Conservation (phyloP, 2,888 invertebrate genomes). For the Ectobius pallidus region DNA sequence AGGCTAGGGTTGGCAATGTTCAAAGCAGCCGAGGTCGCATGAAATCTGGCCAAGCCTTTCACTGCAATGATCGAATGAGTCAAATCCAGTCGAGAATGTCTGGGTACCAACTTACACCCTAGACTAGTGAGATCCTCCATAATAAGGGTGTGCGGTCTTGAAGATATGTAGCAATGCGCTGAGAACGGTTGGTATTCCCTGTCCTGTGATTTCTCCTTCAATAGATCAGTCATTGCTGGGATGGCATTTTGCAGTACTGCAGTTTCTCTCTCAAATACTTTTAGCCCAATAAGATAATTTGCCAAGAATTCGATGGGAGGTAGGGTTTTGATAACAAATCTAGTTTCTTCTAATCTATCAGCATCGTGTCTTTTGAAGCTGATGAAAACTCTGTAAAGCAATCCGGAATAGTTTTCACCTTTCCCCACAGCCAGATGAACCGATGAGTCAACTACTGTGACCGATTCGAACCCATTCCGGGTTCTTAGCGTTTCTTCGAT, state of each 20-base stretch:
- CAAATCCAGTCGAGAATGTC: slow-evolving; percentile 32
- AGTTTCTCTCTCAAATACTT: slow-evolving; percentile 33
- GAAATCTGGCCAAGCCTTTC: slow-evolving; percentile 33
- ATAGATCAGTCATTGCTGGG: slow-evolving; percentile 11
- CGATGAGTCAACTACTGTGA: neutral
- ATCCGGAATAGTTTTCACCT: slow-evolving; percentile 41
- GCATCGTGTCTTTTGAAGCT: neutral
- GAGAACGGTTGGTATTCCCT: neutral
- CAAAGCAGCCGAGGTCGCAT: slow-evolving; percentile 32
- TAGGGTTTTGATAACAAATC: slow-evolving; percentile 28
- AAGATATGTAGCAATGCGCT: neutral
- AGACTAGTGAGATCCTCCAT: slow-evolving; percentile 33
- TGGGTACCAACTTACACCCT: slow-evolving; percentile 31
- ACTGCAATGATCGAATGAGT: slow-evolving; percentile 28
- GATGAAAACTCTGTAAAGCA: slow-evolving; percentile 20
- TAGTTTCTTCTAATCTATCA: too few relatives aligned
- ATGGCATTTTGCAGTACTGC: slow-evolving; percentile 20
- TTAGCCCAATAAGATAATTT: slow-evolving; percentile 1
- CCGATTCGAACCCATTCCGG: neutral
- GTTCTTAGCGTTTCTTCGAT: slow-evolving; percentile 23
- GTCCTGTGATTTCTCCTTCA: neutral
- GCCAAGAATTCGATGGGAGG: slow-evolving; percentile 17
- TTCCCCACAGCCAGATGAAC: slow-evolving; percentile 26
- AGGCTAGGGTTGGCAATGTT: slow-evolving; percentile 11
- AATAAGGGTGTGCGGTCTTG: slow-evolving; percentile 6